Conservation (phyloP, 2,888 invertebrate genomes). For the Drosophila cracens region DNA sequence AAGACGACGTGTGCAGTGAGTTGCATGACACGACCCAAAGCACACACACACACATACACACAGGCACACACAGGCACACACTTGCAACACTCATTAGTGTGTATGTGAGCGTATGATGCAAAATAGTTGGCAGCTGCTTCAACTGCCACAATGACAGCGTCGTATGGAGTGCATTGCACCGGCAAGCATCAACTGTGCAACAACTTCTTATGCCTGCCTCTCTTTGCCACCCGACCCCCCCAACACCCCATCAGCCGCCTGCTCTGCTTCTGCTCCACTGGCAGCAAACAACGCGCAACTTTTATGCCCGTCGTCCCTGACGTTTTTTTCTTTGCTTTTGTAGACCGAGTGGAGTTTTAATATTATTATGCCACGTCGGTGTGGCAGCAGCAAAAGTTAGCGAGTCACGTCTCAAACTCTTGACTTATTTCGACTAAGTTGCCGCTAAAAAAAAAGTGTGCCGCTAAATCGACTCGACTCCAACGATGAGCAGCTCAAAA, state of each 20-base stretch:
- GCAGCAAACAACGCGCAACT: slow-evolving; percentile 75
- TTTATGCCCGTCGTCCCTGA: slow-evolving; percentile 62
- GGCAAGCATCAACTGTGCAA: slow-evolving; percentile 59
- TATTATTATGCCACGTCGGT: slow-evolving; percentile 78
- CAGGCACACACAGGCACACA: slow-evolving; percentile 22
- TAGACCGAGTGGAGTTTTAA: slow-evolving; percentile 61
- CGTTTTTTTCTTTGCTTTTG: slow-evolving; percentile 28
- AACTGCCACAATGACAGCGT: slow-evolving; percentile 59
- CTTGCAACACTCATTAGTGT: slow-evolving; percentile 51
- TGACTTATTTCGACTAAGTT: slow-evolving; percentile 53
- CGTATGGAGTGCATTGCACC: slow-evolving; percentile 70
- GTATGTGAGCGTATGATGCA: slow-evolving; percentile 58
- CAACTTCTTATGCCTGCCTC: slow-evolving; percentile 51
- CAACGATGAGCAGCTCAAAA: slow-evolving; percentile 22
- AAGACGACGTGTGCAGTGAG: slow-evolving; percentile 46
- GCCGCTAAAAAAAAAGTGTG: slow-evolving; percentile 53
- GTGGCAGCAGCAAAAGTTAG: slow-evolving; percentile 57
- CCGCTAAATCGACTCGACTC: slow-evolving; percentile 26
- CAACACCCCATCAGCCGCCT: background rate
- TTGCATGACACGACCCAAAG: slow-evolving; percentile 59
- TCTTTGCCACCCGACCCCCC: slow-evolving; percentile 28
- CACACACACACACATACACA: slow-evolving; percentile 23
- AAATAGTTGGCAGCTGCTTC: slow-evolving; percentile 77
- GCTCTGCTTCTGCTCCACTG: slow-evolving; percentile 67
- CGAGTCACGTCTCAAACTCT: slow-evolving; percentile 58